Conservation (phyloP, 1,140 invertebrate species). For the Listronotus oregonensis region DNA sequence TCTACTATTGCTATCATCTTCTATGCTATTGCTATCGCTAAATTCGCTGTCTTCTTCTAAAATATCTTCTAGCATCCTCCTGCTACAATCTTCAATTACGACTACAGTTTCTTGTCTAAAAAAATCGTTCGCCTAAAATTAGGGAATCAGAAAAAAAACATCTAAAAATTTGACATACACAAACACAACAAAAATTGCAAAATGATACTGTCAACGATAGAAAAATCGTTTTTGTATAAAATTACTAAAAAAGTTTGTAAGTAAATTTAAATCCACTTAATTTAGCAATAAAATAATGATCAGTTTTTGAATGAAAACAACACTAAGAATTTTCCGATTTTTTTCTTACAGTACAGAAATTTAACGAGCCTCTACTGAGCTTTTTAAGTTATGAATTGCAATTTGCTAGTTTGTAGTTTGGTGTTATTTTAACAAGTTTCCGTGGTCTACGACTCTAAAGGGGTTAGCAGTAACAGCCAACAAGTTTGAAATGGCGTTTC, state of each 20-base stretch:
- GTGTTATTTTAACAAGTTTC: neutral
- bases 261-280: too few relatives aligned
- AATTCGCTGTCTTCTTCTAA: conserved; percentile 52
- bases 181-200: too few relatives aligned
- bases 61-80: conserved; percentile 50
- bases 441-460: neutral
- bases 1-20: conserved; percentile 29
- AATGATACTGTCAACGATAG: too few relatives aligned
- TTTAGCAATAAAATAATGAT: too few relatives aligned
- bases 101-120: conserved; percentile 53
- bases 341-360: too few relatives aligned
- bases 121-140: conserved; percentile 46
- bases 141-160: conserved; percentile 30
- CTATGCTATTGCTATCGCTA: conserved; percentile 45
- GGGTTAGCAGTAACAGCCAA: neutral
- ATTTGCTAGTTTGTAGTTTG: conserved; percentile 2
- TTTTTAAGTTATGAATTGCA: too few relatives aligned
- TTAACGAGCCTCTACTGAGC: too few relatives aligned
- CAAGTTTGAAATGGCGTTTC: neutral
- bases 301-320: too few relatives aligned
- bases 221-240: too few relatives aligned
- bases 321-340: too few relatives aligned
- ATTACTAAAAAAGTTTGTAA: too few relatives aligned
- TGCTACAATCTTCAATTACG: conserved; percentile 46
- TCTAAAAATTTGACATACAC: conserved; percentile 16